These are phyloP conservation scores for Elanus axillaris DNA, from an alignment of 2,113 vertebrate species.

Conservation along the genomic window DNA sequence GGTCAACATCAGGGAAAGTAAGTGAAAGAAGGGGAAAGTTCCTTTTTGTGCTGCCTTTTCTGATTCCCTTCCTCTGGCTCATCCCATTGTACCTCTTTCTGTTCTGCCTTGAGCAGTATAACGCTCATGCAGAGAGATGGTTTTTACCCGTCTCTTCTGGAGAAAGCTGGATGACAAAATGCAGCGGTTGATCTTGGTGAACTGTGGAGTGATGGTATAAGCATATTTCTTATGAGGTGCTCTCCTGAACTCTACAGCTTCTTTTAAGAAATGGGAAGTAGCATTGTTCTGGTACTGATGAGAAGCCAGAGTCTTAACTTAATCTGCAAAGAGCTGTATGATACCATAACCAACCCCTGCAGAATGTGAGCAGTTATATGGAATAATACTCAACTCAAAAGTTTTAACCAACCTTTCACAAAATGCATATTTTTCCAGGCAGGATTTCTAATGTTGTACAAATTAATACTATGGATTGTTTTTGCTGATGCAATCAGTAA, in stretches of 20 bases:
- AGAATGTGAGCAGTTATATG: not conserved
- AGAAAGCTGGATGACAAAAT: not conserved
- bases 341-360: not conserved
- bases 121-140: not conserved
- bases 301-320: not conserved
- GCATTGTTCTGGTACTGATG: not conserved
- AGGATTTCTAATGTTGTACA: not conserved
- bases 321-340: not conserved
- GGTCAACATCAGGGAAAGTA: not conserved
- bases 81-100: not conserved
- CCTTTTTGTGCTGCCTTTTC: not conserved
- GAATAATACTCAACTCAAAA: not conserved
- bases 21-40: not conserved
- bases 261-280: not conserved
- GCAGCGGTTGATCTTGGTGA: not conserved
- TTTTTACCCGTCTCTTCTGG: not conserved
- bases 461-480: not conserved
- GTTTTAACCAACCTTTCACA: not conserved
- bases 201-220: not conserved
- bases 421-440: not conserved
- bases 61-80: not conserved
- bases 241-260: not conserved
- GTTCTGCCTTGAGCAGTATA: not conserved
- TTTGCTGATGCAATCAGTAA: not conserved
- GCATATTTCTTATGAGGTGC: not conserved